A percentile compares a stretch with the other conserved stretches of the same genome.
Evolutionary conservation across 2,888 invertebrate species (phyloP).

Genomic region (Agrilus biguttatus): DNA sequence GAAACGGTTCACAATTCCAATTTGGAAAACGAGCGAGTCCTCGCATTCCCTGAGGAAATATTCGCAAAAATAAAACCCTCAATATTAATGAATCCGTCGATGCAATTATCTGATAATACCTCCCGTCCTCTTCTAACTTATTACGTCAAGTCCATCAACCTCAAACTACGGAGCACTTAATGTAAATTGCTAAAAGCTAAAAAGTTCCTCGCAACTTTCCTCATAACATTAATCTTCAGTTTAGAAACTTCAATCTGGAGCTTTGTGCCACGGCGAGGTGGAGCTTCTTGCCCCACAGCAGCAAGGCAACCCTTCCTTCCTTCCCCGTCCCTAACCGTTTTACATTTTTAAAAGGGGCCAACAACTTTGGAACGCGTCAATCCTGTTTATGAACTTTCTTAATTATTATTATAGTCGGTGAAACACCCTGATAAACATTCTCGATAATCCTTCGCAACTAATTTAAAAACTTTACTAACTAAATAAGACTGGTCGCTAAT

Average conservation of each 20-base stretch:
- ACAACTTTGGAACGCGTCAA: no score
- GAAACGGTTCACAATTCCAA: no score
- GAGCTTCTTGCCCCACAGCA: background rate
- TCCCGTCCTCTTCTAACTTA: slow-evolving; percentile 10
- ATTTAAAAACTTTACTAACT: no score
- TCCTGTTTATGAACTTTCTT: no score
- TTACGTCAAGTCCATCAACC: slow-evolving; percentile 15
- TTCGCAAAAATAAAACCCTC: slow-evolving; percentile 6
- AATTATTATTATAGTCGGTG: no score
- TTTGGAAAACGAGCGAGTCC: background rate
- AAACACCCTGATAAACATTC: no score
- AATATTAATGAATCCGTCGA: slow-evolving; percentile 15
- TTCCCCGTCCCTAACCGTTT: background rate
- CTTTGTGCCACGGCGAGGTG: slow-evolving; percentile 6
- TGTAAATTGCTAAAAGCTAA: slow-evolving; percentile 22
- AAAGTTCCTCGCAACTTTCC: slow-evolving; percentile 20
- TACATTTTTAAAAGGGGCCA: no score
- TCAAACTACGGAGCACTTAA: slow-evolving; percentile 18
- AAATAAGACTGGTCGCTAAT: no score
- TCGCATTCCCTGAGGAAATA: slow-evolving; percentile 3
- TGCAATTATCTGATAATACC: slow-evolving; percentile 16
- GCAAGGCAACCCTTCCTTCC: background rate
- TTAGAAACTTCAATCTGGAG: slow-evolving; percentile 8
- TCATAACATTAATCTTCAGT: slow-evolving; percentile 22
- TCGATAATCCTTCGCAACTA: no score